Evolutionary conservation across 2,888 invertebrate species (phyloP), one percentile per base, ranked within the genome.

Genomic region (Dasypolia templi): DNA sequence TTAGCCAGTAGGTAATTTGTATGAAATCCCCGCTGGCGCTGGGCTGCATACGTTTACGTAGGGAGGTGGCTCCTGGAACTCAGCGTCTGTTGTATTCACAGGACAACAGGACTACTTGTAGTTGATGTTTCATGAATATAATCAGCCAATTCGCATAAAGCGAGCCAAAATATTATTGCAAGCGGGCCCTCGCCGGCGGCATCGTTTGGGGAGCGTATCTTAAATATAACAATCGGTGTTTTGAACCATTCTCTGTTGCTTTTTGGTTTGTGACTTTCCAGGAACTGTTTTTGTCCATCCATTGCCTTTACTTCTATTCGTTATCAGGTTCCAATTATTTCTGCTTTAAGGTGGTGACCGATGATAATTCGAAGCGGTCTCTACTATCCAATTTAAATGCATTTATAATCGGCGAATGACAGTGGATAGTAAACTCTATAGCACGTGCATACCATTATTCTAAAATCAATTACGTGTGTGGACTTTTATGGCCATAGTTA

Each of bases 11-110:
- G n/a, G n/a, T 85, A 86, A 89, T 87, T 90, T 87, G 83, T 83
- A 74, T 79, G 72, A 84, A 86, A 87, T 86, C 83, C 87, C 90
- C 89, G 79, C 86, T 82, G 90, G 89, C 89, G n/a, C n/a, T n/a
- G n/a, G n/a, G n/a, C n/a, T n/a, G n/a, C n/a, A n/a, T 79, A 79
- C 78, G 72, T n/a, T n/a, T 77, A 81, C 75, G 75, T 62, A 76
- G 72, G 70, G 82, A 83, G 76, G 79, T 67, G 76, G 62, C 79
- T 79, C 82, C 62, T 72, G 65, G 77, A 81, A 83, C 76, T 75
- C 75, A 63, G 64, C 78, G 79, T 66, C 80, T 76, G 77, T 79
- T 77, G 75, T 82, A 77, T 82, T 83, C 84, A 86, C 86, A 79
- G 72, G 79, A 79, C 77, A 82, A 86, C 86, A 79, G 72, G 79